Conservation (phyloP, 2,113 vertebrate genomes). For the Pica pica region DNA sequence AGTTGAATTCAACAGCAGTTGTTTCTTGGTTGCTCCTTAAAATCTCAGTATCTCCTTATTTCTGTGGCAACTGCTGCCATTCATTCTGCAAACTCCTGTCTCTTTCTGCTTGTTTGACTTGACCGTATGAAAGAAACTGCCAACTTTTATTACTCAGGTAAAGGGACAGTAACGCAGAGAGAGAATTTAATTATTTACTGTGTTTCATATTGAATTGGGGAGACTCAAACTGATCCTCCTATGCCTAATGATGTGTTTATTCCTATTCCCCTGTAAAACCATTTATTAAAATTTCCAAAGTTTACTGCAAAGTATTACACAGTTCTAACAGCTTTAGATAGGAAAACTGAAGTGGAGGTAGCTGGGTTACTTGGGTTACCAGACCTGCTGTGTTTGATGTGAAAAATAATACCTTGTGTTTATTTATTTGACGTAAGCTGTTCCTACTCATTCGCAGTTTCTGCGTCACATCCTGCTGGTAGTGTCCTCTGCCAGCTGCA, state of each 20-base stretch:
- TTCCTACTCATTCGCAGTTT: neutral
- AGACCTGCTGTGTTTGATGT: neutral
- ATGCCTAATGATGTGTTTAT: neutral
- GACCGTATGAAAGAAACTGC: neutral
- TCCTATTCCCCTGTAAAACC: neutral
- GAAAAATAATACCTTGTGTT: neutral
- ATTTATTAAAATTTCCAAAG: neutral
- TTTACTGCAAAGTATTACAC: neutral
- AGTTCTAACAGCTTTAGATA: neutral
- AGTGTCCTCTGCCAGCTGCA: neutral
- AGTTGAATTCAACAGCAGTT: neutral
- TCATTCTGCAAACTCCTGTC: neutral
- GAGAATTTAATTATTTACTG: neutral
- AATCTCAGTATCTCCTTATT: neutral
- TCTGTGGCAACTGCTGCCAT: neutral
- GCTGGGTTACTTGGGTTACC: neutral
- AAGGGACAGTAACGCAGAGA: neutral
- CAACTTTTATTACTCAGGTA: neutral
- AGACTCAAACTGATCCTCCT: neutral
- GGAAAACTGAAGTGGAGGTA: neutral
- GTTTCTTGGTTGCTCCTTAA: neutral
- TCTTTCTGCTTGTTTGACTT: neutral
- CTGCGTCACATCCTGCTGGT: neutral
- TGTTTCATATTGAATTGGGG: fast-evolving
- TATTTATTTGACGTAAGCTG: neutral